A percentile compares a stretch with the other conserved stretches of the same genome.
Conservation (phyloP, 2,888 invertebrate species). For the Boloria euphrosyne region DNA sequence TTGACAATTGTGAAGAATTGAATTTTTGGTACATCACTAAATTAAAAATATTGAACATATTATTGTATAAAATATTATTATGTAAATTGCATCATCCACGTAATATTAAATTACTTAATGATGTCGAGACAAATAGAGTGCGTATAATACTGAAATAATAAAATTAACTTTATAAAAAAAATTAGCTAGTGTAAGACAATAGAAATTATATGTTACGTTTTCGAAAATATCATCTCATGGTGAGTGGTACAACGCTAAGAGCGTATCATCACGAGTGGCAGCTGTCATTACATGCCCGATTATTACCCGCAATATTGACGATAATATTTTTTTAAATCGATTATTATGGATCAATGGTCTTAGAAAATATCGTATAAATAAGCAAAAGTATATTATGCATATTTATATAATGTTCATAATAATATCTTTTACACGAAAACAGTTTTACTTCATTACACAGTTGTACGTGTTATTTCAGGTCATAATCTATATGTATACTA, state of each 20-base stretch:
- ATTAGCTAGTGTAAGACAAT: constrained; percentile 17
- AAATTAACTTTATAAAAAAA: too few relatives aligned
- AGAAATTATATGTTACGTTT: constrained; percentile 13
- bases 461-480: too few relatives aligned
- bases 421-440: too few relatives aligned
- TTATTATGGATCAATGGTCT: constrained; percentile 5
- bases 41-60: too few relatives aligned
- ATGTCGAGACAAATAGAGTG: too few relatives aligned
- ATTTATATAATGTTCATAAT: too few relatives aligned
- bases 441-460: too few relatives aligned
- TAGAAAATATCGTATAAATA: neutral
- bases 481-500: too few relatives aligned
- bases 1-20: too few relatives aligned
- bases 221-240: constrained; percentile 21
- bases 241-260: constrained; percentile 25
- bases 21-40: too few relatives aligned
- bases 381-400: neutral
- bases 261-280: constrained; percentile 21
- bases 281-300: constrained; percentile 13
- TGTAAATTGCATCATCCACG: neutral
- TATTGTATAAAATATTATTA: neutral
- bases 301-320: constrained; percentile 10
- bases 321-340: constrained; percentile 8
- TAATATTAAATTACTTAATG: too few relatives aligned
- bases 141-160: too few relatives aligned